Evolutionary conservation across 2,888 invertebrate genomes (phyloP), one percentile per base, ranked within the genome.

Genomic region (Conomelus anceps): DNA sequence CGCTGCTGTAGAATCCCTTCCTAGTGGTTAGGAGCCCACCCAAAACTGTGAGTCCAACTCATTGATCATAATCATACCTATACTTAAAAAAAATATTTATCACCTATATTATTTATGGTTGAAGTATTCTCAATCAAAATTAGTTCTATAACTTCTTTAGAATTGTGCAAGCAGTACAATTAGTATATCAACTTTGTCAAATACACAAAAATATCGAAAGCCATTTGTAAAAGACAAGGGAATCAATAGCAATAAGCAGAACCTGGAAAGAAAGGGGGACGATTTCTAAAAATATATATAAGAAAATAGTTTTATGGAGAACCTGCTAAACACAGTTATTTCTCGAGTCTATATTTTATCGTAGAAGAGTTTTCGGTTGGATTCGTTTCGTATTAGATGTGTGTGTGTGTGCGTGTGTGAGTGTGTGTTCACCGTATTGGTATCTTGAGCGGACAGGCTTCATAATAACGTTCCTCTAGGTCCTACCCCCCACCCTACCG

Each of bases 401-500:
- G 63, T 63, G 0, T 20, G 63, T 63, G n/a, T 20, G n/a, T 63
- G 63, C n/a, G 63, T n/a, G 7, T 63, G 1, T 63, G 63, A 17
- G 41, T 41, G 41, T 17, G 41, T 41, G 17, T 41, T 41, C 17
- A 41, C 17, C n/a, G 86, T 86, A 86, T 26, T 86, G 86, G 86
- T 86, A 86, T 86, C 86, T 86, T 86, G 86, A 86, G 29, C 86
- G 86, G 86, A 86, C 86, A 86, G 86, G 26, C 26, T 86, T 86
- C 86, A 86, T 86, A 86, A 86, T 86, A 86, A 86, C 86, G 86
- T 86, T 86, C 86, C 86, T 86, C 86, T n/a, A n/a, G n/a, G n/a
- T n/a, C n/a, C n/a, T 86, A 1, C 17, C n/a, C 20, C 86, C n/a
- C 22, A 23, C 86, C 22, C 13, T n/a, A 3, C 63, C 13, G 0